Evolutionary conservation across 2,888 invertebrate genomes (phyloP), one percentile per base, ranked within the genome.

Genomic region (Microdon myrmicae): DNA sequence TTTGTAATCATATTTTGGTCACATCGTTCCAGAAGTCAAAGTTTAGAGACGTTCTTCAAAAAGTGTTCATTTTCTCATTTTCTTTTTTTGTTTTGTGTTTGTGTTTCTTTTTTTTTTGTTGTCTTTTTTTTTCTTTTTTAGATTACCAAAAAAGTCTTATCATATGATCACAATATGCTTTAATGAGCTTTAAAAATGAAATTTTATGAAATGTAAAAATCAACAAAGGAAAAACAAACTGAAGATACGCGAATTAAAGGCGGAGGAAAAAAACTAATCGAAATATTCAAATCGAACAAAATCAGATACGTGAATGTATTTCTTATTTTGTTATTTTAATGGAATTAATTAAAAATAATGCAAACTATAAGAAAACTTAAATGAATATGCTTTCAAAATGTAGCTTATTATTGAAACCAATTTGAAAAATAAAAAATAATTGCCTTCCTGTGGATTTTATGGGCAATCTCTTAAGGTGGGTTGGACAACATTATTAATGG

Each of bases 401-500:
- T 51, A 47, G 34, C 45, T 53, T 35, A 59, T 53, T 71, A 68
- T 72, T 77, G 77, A 77, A 78, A 77, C 78, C 77, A 77, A 77
- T 77, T 77, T 74, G 78, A 77, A 76, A 74, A 74, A 41, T 28
- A 28, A n/a, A n/a, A n/a, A n/a, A n/a, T n/a, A n/a, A n/a, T n/a
- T n/a, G n/a, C n/a, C n/a, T n/a, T n/a, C n/a, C n/a, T n/a, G n/a
- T n/a, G n/a, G n/a, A n/a, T n/a, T n/a, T n/a, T n/a, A n/a, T n/a
- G n/a, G n/a, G n/a, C n/a, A n/a, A n/a, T n/a, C n/a, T n/a, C n/a
- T n/a, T n/a, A n/a, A n/a, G n/a, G n/a, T n/a, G n/a, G n/a, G n/a
- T n/a, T n/a, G n/a, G n/a, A n/a, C n/a, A n/a, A n/a, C n/a, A n/a
- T n/a, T n/a, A n/a, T n/a, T n/a, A n/a, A n/a, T n/a, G n/a, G n/a